Evolutionary conservation across 2,888 invertebrate species (phyloP).

Genomic region (Melinopterus prodromus): DNA sequence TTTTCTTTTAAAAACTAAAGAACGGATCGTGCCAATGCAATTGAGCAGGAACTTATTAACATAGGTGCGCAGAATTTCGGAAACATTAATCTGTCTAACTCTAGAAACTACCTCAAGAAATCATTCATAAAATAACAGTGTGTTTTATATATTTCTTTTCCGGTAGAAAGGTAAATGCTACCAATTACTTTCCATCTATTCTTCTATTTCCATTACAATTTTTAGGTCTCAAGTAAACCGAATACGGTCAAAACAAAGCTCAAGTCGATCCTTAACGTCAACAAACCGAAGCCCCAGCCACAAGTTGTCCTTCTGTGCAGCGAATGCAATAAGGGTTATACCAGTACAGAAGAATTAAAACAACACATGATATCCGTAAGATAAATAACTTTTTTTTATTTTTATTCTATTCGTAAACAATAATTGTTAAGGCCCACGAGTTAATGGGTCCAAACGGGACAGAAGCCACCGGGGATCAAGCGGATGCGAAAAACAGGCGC

Average conservation of each 20-base stretch:
- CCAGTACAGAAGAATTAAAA: slow-evolving; percentile 61
- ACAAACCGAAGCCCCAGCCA: slow-evolving; percentile 43
- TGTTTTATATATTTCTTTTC: too few species aligned
- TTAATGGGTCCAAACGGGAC: slow-evolving; percentile 36
- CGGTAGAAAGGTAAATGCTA: neutral
- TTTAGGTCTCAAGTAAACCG: neutral
- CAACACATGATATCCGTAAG: slow-evolving; percentile 63
- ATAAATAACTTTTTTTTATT: slow-evolving; percentile 18
- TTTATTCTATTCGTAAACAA: neutral
- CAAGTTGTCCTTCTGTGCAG: slow-evolving; percentile 61
- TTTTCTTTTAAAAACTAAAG: too few species aligned
- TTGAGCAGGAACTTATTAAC: too few species aligned
- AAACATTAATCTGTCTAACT: too few species aligned
- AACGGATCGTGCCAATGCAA: too few species aligned
- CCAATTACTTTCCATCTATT: neutral
- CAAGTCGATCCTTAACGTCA: slow-evolving; percentile 46
- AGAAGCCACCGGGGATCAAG: slow-evolving; percentile 12
- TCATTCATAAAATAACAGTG: too few species aligned
- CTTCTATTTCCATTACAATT: slow-evolving; percentile 7
- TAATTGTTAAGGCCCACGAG: slow-evolving; percentile 41
- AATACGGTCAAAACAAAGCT: slow-evolving; percentile 14
- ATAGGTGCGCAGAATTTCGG: too few species aligned
- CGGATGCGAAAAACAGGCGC: neutral
- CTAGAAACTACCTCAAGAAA: too few species aligned
- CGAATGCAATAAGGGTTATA: slow-evolving; percentile 62